Conservation (phyloP, 37 sponge, comb jelly and placozoan genomes). For the Diacarnus erythraeanus region DNA sequence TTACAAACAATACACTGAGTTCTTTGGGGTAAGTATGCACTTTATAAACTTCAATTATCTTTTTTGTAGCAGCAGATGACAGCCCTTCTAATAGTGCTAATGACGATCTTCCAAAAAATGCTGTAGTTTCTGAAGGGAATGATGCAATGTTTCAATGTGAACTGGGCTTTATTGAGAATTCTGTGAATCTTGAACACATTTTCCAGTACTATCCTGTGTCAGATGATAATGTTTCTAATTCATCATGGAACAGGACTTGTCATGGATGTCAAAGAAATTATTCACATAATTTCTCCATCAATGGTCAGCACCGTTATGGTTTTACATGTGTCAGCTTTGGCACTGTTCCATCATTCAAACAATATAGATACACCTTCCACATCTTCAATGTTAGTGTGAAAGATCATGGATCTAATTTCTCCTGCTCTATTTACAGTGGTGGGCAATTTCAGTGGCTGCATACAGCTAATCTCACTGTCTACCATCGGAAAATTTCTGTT, state of each 20-base stretch:
- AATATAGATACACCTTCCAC: background rate
- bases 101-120: background rate
- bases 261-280: too few species aligned
- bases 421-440: background rate
- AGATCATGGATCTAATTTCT: constrained; percentile 3
- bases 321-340: background rate
- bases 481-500: too few species aligned
- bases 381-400: background rate
- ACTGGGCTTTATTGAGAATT: background rate
- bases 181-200: background rate
- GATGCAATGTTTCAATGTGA: background rate
- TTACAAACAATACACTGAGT: too few species aligned
- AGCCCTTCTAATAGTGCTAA: background rate
- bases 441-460: background rate
- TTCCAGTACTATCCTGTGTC: background rate
- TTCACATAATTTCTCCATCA: too few species aligned
- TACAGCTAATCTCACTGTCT: background rate
- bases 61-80: background rate
- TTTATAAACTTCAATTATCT: too few species aligned
- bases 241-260: too few species aligned
- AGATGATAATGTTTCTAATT: background rate
- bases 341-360: background rate
- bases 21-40: too few species aligned
- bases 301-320: background rate
- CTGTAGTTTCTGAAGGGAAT: background rate